Percentiles rank a stretch among this genome's conserved stretches.
Conservation (phyloP, 1,140 invertebrate genomes). For the Rhopalosiphum maidis region DNA sequence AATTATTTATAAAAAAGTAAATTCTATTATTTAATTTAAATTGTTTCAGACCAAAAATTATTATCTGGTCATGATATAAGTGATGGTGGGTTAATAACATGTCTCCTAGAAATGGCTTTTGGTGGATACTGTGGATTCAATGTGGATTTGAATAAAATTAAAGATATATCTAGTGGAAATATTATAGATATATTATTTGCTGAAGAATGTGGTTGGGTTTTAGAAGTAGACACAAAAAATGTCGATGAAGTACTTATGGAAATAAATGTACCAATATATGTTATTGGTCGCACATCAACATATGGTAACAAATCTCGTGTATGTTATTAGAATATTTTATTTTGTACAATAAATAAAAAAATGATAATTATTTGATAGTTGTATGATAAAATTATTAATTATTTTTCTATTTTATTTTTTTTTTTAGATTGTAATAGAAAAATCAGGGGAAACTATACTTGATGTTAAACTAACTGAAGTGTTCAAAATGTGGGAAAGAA, state of each 20-base stretch:
- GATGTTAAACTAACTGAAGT: conserved; percentile 71
- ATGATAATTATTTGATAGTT: neutral
- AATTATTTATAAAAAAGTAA: neutral
- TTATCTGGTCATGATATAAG: conserved; percentile 95
- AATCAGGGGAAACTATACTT: conserved; percentile 70
- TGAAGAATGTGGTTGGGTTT: conserved; percentile 91
- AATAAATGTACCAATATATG: conserved; percentile 70
- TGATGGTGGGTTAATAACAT: conserved; percentile 92
- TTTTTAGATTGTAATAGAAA: conserved; percentile 67
- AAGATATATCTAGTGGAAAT: conserved; percentile 55
- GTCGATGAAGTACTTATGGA: conserved; percentile 68
- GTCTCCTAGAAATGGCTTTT: conserved; percentile 94
- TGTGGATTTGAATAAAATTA: conserved; percentile 69
- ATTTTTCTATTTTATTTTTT: conserved; percentile 44
- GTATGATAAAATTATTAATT: neutral
- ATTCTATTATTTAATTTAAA: conserved; percentile 38
- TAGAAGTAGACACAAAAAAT: conserved; percentile 76
- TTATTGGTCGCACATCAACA: conserved; percentile 74
- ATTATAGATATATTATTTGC: conserved; percentile 78
- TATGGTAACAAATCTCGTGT: conserved; percentile 74
- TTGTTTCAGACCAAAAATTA: conserved; percentile 71
- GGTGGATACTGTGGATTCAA: conserved; percentile 84
- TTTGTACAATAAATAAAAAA: neutral
- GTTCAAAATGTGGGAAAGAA: conserved; percentile 92
- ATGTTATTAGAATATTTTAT: conserved; percentile 51